Conservation (phyloP, 2,113 vertebrate genomes). For the Apteryx owenii region DNA sequence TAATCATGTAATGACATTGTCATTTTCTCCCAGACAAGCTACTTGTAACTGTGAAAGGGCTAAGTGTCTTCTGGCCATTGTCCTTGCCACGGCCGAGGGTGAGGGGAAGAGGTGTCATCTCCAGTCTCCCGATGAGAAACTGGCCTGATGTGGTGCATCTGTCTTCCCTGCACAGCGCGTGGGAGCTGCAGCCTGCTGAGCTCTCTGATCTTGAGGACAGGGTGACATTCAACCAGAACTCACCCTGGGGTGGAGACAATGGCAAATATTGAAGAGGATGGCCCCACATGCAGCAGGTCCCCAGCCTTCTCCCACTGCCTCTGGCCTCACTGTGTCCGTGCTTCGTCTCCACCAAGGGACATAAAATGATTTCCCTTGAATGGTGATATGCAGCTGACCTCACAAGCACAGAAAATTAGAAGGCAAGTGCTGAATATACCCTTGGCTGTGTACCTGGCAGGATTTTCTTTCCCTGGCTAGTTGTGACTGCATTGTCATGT, state of each 20-base stretch:
- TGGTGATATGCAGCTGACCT: not conserved
- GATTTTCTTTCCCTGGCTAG: not conserved
- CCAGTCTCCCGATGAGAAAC: not conserved
- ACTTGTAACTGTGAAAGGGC: not conserved
- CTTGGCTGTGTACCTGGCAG: not conserved
- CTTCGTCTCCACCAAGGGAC: not conserved
- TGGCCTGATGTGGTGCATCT: not conserved
- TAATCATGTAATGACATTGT: not conserved
- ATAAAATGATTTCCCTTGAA: not conserved
- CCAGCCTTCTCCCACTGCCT: not conserved
- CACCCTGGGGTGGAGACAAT: not conserved
- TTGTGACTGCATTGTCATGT: not conserved
- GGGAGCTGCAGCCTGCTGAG: not conserved
- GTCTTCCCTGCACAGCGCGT: not conserved
- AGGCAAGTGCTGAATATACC: not conserved
- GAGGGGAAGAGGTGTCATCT: not conserved
- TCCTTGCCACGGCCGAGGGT: not conserved
- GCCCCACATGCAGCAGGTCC: not conserved
- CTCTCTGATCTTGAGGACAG: not conserved
- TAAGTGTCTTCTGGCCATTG: not conserved
- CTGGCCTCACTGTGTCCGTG: not conserved
- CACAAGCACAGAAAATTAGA: not conserved
- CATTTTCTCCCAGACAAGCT: not conserved
- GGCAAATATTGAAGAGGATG: not conserved
- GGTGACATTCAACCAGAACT: not conserved